Base-by-base conservation (phyloP, 1,140 invertebrate species). In the Neomicropteryx cornuta region DNA sequence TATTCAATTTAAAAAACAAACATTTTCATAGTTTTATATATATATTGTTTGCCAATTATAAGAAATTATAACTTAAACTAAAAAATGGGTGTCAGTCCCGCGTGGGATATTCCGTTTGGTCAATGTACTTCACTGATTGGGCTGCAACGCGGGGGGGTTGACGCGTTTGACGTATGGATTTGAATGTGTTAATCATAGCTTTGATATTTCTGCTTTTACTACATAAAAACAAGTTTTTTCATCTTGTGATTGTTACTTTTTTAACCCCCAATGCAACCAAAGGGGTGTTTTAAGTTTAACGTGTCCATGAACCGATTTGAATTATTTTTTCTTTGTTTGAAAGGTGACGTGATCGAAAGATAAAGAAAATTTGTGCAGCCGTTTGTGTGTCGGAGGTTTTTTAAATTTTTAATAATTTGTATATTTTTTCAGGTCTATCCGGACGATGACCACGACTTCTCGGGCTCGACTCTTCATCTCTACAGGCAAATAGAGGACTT, bases 401-500 rank as follows among this genome's bases (percentile, higher is more conserved):
- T 13, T 11, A 18, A 11, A 16, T 16, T 16, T 8, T 11, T 21
- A n/a, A 18, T 16, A 13, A 6, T 20, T 8, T 22, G 14, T 31
- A 16, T 29, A n/a, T 37, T 18, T 50, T 52, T n/a, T 14, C 62
- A 88, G 83, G 75, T 87, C 2, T 92, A 92, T 56, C 81, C 87
- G 1, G 87, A 90, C 56, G 82, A 89, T 59, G 79, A 79, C 23
- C 84, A 91, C 58, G 56, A 65, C 20, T 76, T 91, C 42, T 62
- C 62, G 35, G 75, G 76, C 21, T 81, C 84, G 0, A 58, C 68
- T 19, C 60, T 74, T 28, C 88, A 93, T 55, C 68, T 91, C 11
- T 86, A 87, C 59, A 75, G 75, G 49, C 77, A 83, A 1, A 80
- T 91, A 71, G 86, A 89, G 56, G 74, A 81, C 47, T 93, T 90